These are phyloP conservation scores for Sebastes nivosus DNA, from an alignment of 2,797 vertebrate genomes.

Conservation along the genomic window DNA sequence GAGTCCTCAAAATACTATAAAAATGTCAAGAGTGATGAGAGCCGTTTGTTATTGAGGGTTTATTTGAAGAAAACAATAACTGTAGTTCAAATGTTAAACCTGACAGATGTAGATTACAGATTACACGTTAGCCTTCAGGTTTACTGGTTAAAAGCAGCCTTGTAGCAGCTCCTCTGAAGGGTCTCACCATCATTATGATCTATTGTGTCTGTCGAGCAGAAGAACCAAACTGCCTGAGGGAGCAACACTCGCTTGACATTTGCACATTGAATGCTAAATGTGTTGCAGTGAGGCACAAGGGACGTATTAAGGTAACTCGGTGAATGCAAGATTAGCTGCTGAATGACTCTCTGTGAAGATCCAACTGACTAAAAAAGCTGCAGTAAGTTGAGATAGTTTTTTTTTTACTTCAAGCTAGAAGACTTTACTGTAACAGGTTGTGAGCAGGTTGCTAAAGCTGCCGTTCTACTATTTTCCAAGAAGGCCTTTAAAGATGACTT, in stretches of 20 bases:
- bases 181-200: background rate
- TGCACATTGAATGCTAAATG: background rate
- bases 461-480: background rate
- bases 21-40: background rate
- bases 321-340: background rate
- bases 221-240: constrained; percentile 11
- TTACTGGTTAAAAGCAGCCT: constrained; percentile 41
- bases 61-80: background rate
- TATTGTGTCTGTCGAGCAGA: constrained; percentile 1
- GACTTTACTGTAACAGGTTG: background rate
- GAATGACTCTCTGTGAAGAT: background rate
- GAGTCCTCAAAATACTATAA: background rate
- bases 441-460: background rate
- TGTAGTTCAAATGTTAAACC: background rate
- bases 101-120: background rate
- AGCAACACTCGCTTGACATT: background rate
- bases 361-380: background rate
- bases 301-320: background rate
- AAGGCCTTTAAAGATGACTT: constrained; percentile 2
- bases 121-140: constrained; percentile 42
- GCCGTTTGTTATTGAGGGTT: background rate
- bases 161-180: background rate
- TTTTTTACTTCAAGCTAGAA: background rate
- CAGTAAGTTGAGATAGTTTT: background rate
- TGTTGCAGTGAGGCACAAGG: background rate